Base-by-base conservation (phyloP, 2,113 vertebrate species). In the Cyprinodon brontotheroides region DNA sequence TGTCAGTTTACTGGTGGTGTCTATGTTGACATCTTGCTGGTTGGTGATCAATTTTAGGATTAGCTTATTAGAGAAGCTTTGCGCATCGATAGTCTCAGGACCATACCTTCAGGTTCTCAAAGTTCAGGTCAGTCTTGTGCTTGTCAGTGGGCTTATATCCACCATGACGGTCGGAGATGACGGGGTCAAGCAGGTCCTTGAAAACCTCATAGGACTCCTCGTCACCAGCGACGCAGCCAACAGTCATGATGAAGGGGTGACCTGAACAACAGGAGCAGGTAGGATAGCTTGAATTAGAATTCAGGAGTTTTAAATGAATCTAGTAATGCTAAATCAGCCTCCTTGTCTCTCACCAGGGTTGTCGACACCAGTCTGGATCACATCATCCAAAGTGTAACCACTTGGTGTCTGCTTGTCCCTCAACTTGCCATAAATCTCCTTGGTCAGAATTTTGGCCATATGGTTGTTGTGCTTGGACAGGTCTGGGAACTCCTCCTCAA, bases 171-270 rank as follows among this genome's bases (percentile, higher is more conserved):
- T 98, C 96, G 1, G 92, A 94, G 91, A 98, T 98, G 91, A 98
- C 45, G 4, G 96, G 95, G 89, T 98, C 97, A 0, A 98, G 85
- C 66, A 98, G 93, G 0, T 95, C 96, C 92, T 97, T 97, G 94
- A 98, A 98, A 15, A 96, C 91, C 0, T 87, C 89, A 0, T 98
- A 98, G 76, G 93, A 95, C 75, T 98, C 97, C 89, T 98, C 97
- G 14, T 98, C 97, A 29, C 97, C 97, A 13, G 96, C 96, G 15
- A 98, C 96, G 0, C 96, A 97, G 91, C 97, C 97, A 76, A 98
- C 97, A 0, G 97, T 98, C 97, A 98, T 98, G 95, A 98, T 98
- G 95, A 95, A 98, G 80, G 97, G 97, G 90, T 98, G 97, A 82
- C 97, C 97, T 97, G 80, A 40, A 59, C 61, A 62, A 11, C 43